These are phyloP conservation scores for Campaea margaritaria DNA, from an alignment of 2,888 invertebrate species.

Conservation along the genomic window DNA sequence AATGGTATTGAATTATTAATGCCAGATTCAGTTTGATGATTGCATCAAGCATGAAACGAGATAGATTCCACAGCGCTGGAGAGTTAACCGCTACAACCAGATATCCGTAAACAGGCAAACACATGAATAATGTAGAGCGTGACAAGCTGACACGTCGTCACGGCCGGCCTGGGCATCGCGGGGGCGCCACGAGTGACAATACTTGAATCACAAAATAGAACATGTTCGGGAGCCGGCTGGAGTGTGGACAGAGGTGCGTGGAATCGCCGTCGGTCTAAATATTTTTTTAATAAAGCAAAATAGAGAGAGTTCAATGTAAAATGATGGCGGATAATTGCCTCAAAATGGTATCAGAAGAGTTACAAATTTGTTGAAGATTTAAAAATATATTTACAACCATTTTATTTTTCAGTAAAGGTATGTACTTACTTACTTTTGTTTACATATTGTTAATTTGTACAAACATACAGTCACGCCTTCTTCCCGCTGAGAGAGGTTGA, in stretches of 20 bases:
- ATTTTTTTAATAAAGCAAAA: background rate
- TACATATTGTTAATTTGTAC: too few species aligned
- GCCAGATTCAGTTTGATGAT: too few species aligned
- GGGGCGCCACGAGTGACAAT: slow-evolving; percentile 39
- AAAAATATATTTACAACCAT: too few species aligned
- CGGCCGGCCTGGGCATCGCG: slow-evolving; percentile 22
- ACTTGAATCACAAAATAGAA: slow-evolving; percentile 51
- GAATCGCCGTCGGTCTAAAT: slow-evolving; percentile 16
- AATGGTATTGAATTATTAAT: too few species aligned
- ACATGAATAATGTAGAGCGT: slow-evolving; percentile 50
- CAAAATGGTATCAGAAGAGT: too few species aligned
- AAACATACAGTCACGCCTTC: too few species aligned
- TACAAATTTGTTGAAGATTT: too few species aligned
- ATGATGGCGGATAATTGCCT: too few species aligned
- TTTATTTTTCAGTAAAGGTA: too few species aligned
- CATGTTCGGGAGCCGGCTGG: slow-evolving; percentile 38
- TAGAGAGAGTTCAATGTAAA: too few species aligned
- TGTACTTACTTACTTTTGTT: too few species aligned
- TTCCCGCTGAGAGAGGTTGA: too few species aligned
- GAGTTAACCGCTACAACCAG: background rate
- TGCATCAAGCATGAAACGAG: background rate
- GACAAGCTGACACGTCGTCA: slow-evolving; percentile 35
- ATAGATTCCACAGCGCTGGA: slow-evolving; percentile 1
- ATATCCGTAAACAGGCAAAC: slow-evolving; percentile 19
- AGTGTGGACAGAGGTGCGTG: slow-evolving; percentile 19